phyloP scores from a whole-genome alignment of 2,797 vertebrate genomes.

The Cottoperca gobio region DNA sequence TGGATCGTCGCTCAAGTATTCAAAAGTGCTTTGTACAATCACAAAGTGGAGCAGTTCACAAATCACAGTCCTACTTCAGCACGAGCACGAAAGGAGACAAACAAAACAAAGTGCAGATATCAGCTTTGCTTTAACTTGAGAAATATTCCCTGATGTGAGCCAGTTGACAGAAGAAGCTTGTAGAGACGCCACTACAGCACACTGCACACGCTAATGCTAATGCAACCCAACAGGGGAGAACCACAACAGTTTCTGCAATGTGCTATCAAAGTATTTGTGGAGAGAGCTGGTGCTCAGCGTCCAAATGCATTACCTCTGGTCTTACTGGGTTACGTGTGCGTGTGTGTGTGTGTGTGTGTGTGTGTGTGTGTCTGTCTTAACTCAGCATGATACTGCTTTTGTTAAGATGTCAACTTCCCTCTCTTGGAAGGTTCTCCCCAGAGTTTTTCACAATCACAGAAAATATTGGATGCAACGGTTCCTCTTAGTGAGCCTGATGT shows the following conservation, averaged over 20 bases:
- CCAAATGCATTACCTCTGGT: slow-evolving; percentile 58
- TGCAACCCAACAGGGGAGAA: slow-evolving; percentile 61
- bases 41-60: slow-evolving; percentile 7
- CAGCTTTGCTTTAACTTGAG: slow-evolving; percentile 48
- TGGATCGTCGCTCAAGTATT: background rate
- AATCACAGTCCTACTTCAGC: slow-evolving; percentile 22
- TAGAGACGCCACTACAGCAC: slow-evolving; percentile 52
- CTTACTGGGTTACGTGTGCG: slow-evolving; percentile 39
- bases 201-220: slow-evolving; percentile 46
- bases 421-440: slow-evolving; percentile 25
- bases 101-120: slow-evolving; percentile 22
- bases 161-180: slow-evolving; percentile 52
- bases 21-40: background rate
- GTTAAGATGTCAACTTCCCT: slow-evolving; percentile 36
- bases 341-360: too few species aligned
- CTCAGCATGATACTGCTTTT: slow-evolving; percentile 46
- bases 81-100: slow-evolving; percentile 26
- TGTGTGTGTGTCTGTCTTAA: too few species aligned
- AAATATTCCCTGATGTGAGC: slow-evolving; percentile 46
- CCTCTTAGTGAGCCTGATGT: slow-evolving; percentile 52
- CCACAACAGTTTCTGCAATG: slow-evolving; percentile 62
- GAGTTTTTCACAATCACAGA: slow-evolving; percentile 44
- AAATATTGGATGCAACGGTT: slow-evolving; percentile 57
- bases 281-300: slow-evolving; percentile 41
- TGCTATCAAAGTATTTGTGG: slow-evolving; percentile 38